Evolutionary conservation across 2,888 invertebrate species (phyloP).

Genomic region (Acanthosepion pharaonis): DNA sequence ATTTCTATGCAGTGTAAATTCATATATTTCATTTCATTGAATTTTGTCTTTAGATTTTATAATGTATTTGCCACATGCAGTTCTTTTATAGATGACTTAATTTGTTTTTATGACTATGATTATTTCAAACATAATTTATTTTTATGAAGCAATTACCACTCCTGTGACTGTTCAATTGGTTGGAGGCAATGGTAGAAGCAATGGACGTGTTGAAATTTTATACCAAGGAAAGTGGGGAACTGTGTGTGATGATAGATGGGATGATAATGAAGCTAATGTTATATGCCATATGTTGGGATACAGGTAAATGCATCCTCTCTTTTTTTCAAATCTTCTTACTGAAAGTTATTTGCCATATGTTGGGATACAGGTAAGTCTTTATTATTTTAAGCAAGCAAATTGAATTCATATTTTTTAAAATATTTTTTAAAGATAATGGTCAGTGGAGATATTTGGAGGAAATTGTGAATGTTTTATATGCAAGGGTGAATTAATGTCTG

Average conservation of each 20-base stretch:
- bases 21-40: too few species aligned
- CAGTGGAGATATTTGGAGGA: too few species aligned
- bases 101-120: background rate
- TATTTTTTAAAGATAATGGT: too few species aligned
- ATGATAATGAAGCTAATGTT: conserved; percentile 55
- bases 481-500: too few species aligned
- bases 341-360: conserved; percentile 56
- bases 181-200: conserved; percentile 56
- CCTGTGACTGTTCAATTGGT: conserved; percentile 54
- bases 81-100: background rate
- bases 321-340: too few species aligned
- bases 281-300: conserved; percentile 59
- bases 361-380: conserved; percentile 50
- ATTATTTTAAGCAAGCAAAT: background rate
- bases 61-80: background rate
- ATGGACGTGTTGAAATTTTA: conserved; percentile 61
- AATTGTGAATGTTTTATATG: too few species aligned
- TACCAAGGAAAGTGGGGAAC: conserved; percentile 60
- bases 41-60: too few species aligned
- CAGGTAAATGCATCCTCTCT: background rate
- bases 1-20: too few species aligned
- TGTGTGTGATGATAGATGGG: conserved; percentile 62
- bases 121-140: too few species aligned
- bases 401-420: too few species aligned
- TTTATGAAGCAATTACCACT: background rate